Percentiles rank a stretch among this genome's conserved stretches.
These are phyloP conservation scores for Taeniopygia guttata DNA, from an alignment of 2,797 vertebrate genomes.

Conservation along the genomic window DNA sequence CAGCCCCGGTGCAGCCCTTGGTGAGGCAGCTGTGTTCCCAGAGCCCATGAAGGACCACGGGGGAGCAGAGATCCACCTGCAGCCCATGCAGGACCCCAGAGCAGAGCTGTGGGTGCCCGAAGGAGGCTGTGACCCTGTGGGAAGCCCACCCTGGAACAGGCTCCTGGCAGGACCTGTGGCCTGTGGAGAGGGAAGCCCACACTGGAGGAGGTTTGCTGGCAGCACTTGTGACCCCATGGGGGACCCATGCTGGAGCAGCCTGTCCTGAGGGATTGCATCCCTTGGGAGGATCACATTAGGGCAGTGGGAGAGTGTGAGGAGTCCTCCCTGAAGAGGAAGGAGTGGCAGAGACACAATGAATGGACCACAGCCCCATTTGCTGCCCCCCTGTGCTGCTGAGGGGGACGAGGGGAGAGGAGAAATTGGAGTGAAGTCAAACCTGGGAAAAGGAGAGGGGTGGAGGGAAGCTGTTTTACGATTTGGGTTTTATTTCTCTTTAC, in stretches of 20 bases:
- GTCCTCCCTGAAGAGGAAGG: background rate
- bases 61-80: background rate
- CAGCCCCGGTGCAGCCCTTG: background rate
- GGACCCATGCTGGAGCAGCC: fast-evolving
- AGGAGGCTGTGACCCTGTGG: background rate
- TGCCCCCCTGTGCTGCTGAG: background rate
- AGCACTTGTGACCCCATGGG: background rate
- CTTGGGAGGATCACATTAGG: background rate
- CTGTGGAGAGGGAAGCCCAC: background rate
- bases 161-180: background rate
- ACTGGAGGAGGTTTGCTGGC: background rate
- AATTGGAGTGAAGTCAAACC: background rate
- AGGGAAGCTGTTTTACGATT: background rate
- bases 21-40: background rate
- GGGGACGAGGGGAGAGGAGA: fast-evolving
- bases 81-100: background rate
- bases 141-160: fast-evolving
- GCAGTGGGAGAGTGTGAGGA: background rate
- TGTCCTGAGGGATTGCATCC: background rate
- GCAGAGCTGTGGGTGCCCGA: background rate
- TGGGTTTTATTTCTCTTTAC: background rate
- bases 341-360: background rate
- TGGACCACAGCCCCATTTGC: fast-evolving
- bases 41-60: background rate
- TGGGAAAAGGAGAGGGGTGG: background rate